Base-by-base conservation (phyloP, 1,140 invertebrate species). In the Sycophaga agraensis region DNA sequence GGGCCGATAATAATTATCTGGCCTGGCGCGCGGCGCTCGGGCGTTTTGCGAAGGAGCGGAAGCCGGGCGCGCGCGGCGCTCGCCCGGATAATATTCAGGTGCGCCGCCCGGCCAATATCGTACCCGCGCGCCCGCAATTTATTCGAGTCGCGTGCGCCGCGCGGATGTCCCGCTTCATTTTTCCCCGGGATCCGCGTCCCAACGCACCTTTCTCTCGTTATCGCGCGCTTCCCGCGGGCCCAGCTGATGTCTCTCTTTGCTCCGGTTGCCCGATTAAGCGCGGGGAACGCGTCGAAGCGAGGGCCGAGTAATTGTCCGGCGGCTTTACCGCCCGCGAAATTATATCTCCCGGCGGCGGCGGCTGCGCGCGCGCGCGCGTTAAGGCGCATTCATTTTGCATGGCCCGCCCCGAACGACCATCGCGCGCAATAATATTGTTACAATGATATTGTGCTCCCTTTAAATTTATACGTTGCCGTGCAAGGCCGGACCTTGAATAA, bases 161-260 rank as follows among this genome's bases (percentile, higher is more conserved):
- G 6, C 16, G 43, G 21, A 17, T n/a, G 14, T 16, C 31, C 26
- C 43, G 40, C 26, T 57, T 57, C 26, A 37, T 57, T 48, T 57
- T 37, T 17, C 17, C 35, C 8, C n/a, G n/a, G 11, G 28, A 48
- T 57, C 37, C 55, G 43, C n/a, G n/a, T 57, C n/a, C n/a, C 55
- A 57, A 46, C 48, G 17, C 16, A 26, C 37, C 39, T 59, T 59
- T 59, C 48, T 59, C 57, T 59, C 57, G 31, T 59, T 59, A 59
- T 59, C 39, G 49, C 40, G 39, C n/a, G 37, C 28, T 31, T 31
- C 28, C 11, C 28, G 28, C n/a, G n/a, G n/a, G n/a, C 56, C 40
- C 46, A 19, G 39, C 50, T 58, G 45, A 58, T 31, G 35, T 58
- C 56, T 58, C 28, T 16, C 55, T 57, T 57, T 39, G 16, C 11